Conservation (phyloP, 2,888 invertebrate genomes). For the Lasius fuliginosus region DNA sequence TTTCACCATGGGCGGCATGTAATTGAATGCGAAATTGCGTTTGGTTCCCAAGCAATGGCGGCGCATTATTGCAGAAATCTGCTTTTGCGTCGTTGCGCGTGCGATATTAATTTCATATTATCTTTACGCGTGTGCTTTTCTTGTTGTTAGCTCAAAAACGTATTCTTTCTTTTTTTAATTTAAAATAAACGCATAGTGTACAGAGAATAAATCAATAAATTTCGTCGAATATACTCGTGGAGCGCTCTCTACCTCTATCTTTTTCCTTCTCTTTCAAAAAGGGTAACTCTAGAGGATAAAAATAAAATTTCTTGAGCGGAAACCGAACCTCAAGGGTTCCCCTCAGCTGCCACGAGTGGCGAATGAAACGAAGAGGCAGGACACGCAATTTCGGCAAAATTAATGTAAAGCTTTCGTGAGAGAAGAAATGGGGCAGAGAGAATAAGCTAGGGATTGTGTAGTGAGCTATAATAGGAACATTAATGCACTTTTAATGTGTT, state of each 20-base stretch:
- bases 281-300: not conserved
- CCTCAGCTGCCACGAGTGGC: constrained; percentile 52
- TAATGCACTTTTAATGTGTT: constrained; percentile 65
- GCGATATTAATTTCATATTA: not conserved
- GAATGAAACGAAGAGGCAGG: constrained; percentile 44
- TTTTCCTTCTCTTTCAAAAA: not conserved
- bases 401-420: constrained; percentile 74
- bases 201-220: not conserved
- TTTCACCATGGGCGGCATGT: constrained; percentile 52
- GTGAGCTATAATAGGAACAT: constrained; percentile 63
- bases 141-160: not conserved
- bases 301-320: constrained; percentile 22
- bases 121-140: not conserved
- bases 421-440: constrained; percentile 57
- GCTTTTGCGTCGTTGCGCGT: not conserved
- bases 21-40: constrained; percentile 56
- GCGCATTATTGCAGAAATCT: constrained; percentile 7
- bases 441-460: constrained; percentile 53
- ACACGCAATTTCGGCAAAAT: constrained; percentile 62
- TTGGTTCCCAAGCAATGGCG: constrained; percentile 10
- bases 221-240: not conserved
- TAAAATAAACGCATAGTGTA: not conserved
- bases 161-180: not conserved
- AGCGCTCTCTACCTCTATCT: not conserved
- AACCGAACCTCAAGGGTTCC: constrained; percentile 59